Percentiles rank a stretch among this genome's conserved stretches.
Evolutionary conservation across 1,140 invertebrate genomes (phyloP).

Genomic region (Aricia agestis): DNA sequence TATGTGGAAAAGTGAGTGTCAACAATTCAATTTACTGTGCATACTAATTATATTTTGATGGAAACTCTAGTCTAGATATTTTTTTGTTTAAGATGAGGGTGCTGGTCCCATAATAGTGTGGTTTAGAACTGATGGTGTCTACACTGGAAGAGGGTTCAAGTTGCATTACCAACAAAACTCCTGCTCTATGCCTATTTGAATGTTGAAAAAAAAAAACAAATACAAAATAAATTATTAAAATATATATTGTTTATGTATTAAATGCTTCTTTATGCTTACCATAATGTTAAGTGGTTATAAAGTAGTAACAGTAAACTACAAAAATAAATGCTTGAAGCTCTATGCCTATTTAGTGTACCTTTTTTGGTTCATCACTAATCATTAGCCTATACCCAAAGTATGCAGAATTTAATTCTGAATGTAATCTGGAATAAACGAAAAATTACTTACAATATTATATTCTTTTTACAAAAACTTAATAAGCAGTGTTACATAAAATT

Average conservation of each 20-base stretch:
- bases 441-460: neutral
- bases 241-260: too few species aligned
- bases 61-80: too few species aligned
- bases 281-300: too few species aligned
- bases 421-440: neutral
- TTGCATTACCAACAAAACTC: constrained; percentile 55
- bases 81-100: constrained; percentile 46
- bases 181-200: constrained; percentile 32
- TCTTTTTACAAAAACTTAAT: neutral
- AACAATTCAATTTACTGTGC: too few species aligned
- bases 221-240: too few species aligned
- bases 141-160: constrained; percentile 55
- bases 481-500: too few species aligned
- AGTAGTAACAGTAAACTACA: too few species aligned
- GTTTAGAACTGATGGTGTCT: constrained; percentile 57
- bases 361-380: neutral
- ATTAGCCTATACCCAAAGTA: too few species aligned
- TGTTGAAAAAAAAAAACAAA: neutral
- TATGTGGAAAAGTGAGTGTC: too few species aligned
- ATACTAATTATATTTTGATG: too few species aligned
- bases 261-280: too few species aligned
- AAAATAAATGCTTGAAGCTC: neutral
- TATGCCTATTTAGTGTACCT: too few species aligned
- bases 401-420: neutral
- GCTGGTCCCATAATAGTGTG: constrained; percentile 58